These are phyloP conservation scores for Cariama cristata DNA, from an alignment of 2,113 vertebrate species.

Conservation along the genomic window DNA sequence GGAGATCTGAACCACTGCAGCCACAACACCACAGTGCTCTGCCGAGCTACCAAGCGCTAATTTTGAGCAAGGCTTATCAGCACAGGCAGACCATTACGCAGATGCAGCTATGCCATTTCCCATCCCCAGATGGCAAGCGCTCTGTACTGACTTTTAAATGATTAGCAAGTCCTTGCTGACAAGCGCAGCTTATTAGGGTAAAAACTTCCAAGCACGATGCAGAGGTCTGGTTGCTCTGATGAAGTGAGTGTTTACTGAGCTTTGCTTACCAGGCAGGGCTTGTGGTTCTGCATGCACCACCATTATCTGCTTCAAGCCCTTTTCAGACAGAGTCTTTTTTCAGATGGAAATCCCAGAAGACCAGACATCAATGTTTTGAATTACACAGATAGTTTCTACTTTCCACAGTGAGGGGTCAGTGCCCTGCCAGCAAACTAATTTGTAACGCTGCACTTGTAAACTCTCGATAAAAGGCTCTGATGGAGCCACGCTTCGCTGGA, in stretches of 20 bases:
- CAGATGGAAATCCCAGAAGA: constrained; percentile 2
- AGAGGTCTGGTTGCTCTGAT: background rate
- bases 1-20: fast-evolving
- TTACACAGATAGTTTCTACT: constrained; percentile 20
- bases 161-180: background rate
- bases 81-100: background rate
- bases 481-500: background rate
- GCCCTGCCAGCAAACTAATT: constrained; percentile 56
- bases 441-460: constrained; percentile 49
- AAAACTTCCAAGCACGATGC: background rate
- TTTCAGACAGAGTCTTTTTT: background rate
- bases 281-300: fast-evolving
- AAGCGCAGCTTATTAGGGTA: background rate
- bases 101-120: background rate
- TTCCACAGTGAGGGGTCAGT: constrained; percentile 25
- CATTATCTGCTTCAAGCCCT: background rate
- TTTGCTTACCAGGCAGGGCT: background rate
- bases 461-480: constrained; percentile 21
- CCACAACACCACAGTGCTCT: fast-evolving
- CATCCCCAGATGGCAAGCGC: background rate
- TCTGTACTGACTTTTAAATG: background rate
- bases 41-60: background rate
- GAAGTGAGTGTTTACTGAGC: background rate
- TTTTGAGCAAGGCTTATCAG: background rate
- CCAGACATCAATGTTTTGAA: background rate